A percentile compares a stretch with the other conserved stretches of the same genome.
Evolutionary conservation across 2,888 invertebrate species (phyloP).

Genomic region (Caprella mutica): DNA sequence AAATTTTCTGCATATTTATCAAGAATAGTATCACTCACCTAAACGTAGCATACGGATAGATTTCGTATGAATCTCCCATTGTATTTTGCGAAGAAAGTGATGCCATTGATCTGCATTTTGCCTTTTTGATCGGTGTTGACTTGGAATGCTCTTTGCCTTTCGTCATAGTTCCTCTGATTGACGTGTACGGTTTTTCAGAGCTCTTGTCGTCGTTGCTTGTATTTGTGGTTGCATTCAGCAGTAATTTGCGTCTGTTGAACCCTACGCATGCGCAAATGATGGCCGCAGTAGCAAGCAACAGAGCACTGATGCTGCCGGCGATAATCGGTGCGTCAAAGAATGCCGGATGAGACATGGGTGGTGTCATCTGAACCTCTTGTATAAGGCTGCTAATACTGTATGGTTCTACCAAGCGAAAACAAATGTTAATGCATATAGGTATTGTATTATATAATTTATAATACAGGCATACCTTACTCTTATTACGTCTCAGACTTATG

Average conservation of each 20-base stretch:
- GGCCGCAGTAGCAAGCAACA: constrained; percentile 22
- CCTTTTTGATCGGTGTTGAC: background rate
- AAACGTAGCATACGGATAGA: constrained; percentile 3
- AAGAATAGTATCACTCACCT: background rate
- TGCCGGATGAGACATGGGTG: background rate
- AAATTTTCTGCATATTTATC: no score
- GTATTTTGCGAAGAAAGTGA: background rate
- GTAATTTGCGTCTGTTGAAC: constrained; percentile 5
- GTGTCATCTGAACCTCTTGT: background rate
- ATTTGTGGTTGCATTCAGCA: background rate
- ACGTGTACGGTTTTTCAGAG: background rate
- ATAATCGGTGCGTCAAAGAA: constrained; percentile 27
- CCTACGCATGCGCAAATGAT: constrained; percentile 29
- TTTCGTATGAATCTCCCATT: background rate
- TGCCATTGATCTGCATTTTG: background rate
- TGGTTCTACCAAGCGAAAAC: background rate
- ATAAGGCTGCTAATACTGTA: background rate
- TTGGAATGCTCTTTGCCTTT: background rate
- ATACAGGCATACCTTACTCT: background rate
- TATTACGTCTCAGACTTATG: background rate
- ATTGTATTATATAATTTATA: background rate
- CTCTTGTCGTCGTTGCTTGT: background rate
- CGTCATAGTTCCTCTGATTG: constrained; percentile 1
- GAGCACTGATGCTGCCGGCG: constrained; percentile 29
- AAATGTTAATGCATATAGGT: no score